Base-by-base conservation (phyloP, 2,113 vertebrate genomes). In the Oplegnathus fasciatus region DNA sequence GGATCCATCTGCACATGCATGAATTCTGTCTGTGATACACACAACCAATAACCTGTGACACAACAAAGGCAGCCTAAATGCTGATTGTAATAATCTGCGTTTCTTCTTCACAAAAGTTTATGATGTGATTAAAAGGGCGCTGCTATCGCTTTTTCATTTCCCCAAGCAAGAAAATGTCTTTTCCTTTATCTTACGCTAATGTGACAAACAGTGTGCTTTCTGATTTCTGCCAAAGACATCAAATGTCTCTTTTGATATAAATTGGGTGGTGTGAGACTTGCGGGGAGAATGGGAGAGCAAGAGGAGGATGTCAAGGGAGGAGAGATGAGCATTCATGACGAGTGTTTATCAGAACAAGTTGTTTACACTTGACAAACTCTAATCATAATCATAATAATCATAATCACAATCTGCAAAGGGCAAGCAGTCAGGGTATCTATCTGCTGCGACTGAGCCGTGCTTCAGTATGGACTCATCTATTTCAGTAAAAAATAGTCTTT, bases 351-450 rank as follows among this genome's bases (percentile, higher is more conserved):
- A 75, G 80, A 89, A 75, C 66, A 81, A 79, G 86, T 86, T 87
- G 88, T 90, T 90, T 94, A 92, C 87, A 87, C 86, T 88, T 84
- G 72, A 92, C 80, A 86, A 88, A 91, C 84, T 84, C 67, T 90
- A 86, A 91, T 93, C 85, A 82, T 88, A 81, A 81, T 86, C 67
- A 85, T 74, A 75, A 86, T 84, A 72, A 87, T 88, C 57, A 80
- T 82, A 83, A 85, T 91, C 71, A 87, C 90, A 71, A 89, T 89
- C 78, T 81, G 83, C 82, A 86, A 92, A 90, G 84, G 85, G 64
- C 88, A 20, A 57, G 75, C 65, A 77, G 80, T 32, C 20, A 1
- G 48, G 79, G 28, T 70, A 78, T 89, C 65, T 80, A 52, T 89
- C 75, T 84, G 67, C 79, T 40, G 57, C 4, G 65, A 76, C 40